Base-by-base conservation (phyloP, 2,888 invertebrate species). In the Augiades crinisus region DNA sequence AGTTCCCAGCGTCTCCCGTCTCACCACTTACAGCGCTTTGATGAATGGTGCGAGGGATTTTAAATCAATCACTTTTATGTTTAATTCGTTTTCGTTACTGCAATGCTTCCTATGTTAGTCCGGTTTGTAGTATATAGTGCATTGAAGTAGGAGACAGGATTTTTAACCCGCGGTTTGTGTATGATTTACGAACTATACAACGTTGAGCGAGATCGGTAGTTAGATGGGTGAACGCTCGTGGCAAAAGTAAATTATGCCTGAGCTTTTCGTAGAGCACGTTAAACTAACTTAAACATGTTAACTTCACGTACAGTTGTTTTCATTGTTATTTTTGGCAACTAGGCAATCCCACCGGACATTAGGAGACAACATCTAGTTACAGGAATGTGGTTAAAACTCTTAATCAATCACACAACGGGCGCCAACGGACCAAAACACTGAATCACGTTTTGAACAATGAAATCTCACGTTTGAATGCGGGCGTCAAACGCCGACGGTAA, bases 401-500 rank as follows among this genome's bases (percentile, higher is more conserved):
- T 73, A 81, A 81, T 84, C 81, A 78, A 81, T 81, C 75, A 72
- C 65, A 66, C 62, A 67, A 75, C 68, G 70, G 75, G 75, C 76
- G 76, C 75, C 77, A 69, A 72, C 73, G 75, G 79, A 79, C 81
- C 80, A 78, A 81, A 81, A 78, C 78, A 80, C 68, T 81, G 82
- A 80, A 78, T 85, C 81, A 81, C 73, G 75, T 67, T 69, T 69
- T 74, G 76, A 79, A 82, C 82, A 82, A 82, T 79, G 79, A 75
- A 72, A 78, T 87, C 88, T 81, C 88, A 83, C 87, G 85, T 73
- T 83, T 69, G 71, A 75, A 87, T 86, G 88, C 88, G 86, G 87
- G 84, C 83, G 78, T 78, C 79, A 79, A 80, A 74, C 2, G 19
- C 65, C 73, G 69, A 76, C 75, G 68, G 75, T 83, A 83, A 85